Base-by-base conservation (phyloP, 2,888 invertebrate genomes). In the Scaeva pyrastri region DNA sequence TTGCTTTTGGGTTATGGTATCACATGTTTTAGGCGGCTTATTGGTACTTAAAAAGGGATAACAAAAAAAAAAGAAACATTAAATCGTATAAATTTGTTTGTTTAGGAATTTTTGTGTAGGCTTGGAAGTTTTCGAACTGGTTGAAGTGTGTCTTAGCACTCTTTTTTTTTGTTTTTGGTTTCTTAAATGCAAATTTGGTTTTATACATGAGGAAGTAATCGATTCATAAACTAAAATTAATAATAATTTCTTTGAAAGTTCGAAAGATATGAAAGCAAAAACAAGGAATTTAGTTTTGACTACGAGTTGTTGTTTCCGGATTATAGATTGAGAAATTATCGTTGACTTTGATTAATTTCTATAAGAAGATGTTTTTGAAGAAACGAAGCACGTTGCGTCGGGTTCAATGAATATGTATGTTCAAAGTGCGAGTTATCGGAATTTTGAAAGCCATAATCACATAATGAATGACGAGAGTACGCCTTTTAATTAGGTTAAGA, bases 61-160 rank as follows among this genome's bases (percentile, higher is more conserved):
- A 62, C n/a, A 43, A 1, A 43, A n/a, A 36, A 31, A 5, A 23
- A 58, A 43, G 8, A 12, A 1, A 7, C 8, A 41, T 16, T 43
- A 31, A 31, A 31, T 31, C 31, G 8, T 31, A 31, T 31, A 31
- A 31, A 31, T 64, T 64, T 64, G 1, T 64, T 16, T 45, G 41
- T 7, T 26, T 16, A 39, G 58, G 60, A 60, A 60, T 64, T 64
- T 64, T 0, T 45, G 64, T 16, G 64, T 64, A 16, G 64, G 26
- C 10, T 64, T 16, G 39, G 8, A 14, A 21, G 48, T n/a, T 48
- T 48, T 4, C 48, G 19, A 19, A 12, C 23, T 21, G 19, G 19
- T 11, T 48, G 8, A 14, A 52, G 23, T 52, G 52, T 52, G 23
- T 14, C 8, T 52, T 14, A 14, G 0, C 2, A 48, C 19, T 4